Base-by-base conservation (phyloP, 2,888 invertebrate species). In the Neoascia interrupta region DNA sequence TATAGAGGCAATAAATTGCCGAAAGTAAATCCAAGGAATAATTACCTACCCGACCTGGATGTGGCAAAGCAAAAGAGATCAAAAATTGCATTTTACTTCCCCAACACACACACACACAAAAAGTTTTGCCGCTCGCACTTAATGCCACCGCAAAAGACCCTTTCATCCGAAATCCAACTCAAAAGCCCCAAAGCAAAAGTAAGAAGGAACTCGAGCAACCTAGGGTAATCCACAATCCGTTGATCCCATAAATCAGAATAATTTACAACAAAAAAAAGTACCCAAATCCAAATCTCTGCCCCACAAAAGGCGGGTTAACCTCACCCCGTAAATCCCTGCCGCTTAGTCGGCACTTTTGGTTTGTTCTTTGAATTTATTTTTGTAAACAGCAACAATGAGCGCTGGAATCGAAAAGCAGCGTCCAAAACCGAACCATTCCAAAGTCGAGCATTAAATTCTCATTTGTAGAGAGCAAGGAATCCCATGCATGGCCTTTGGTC, bases 241-340 rank as follows among this genome's bases (percentile, higher is more conserved):
- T 79, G 73, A 79, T 79, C 79, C 73, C 68, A 79, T 79, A 79
- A 79, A 79, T 79, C 79, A 79, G 79, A 79, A 79, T 73, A 79
- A 73, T 73, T 79, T 79, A 79, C 73, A 61, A 61, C 68, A n/a
- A n/a, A n/a, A n/a, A n/a, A n/a, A n/a, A n/a, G n/a, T n/a, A n/a
- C 51, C 45, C 60, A 73, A 66, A 73, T 49, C 73, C 66, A 56
- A 79, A 73, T 73, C 66, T 49, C 31, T 13, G 15, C 5, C 47
- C 49, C 45, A n/a, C 53, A 13, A 61, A 28, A 21, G 13, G 26
- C 51, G 19, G 37, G 47, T 47, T n/a, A 31, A 31, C 61, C 53
- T 37, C n/a, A 15, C 21, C 8, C n/a, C 16, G n/a, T 23, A 19
- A 23, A 53, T 23, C 54, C n/a, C 39, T 51, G 13, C 36, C 28